Conservation (phyloP, 1,140 invertebrate species). For the Temnothorax nylanderi region DNA sequence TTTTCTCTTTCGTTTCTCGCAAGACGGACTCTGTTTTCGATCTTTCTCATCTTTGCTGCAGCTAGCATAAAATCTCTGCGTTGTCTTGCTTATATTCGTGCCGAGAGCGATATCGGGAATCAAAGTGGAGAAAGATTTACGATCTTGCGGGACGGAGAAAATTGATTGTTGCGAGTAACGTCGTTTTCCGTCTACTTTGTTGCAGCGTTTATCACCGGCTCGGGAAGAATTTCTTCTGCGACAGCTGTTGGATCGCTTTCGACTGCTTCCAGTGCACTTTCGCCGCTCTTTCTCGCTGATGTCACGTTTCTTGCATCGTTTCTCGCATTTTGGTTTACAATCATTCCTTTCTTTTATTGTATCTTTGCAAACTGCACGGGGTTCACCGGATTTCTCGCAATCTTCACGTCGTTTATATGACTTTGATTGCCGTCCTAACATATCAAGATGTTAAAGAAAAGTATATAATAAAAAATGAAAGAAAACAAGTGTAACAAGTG, state of each 20-base stretch:
- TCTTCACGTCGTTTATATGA: background rate
- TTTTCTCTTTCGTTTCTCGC: background rate
- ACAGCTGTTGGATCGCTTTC: background rate
- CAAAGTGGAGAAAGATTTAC: background rate
- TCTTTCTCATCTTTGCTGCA: background rate
- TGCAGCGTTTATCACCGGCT: background rate
- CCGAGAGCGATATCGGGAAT: background rate
- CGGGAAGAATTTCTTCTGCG: background rate
- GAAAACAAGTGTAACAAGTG: background rate
- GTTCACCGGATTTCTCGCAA: background rate
- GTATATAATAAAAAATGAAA: background rate
- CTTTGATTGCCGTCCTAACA: background rate
- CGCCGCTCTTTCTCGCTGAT: background rate
- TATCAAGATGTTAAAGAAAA: background rate
- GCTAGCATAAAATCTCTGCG: background rate
- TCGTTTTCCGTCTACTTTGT: background rate
- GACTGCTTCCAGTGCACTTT: background rate
- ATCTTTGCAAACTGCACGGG: background rate
- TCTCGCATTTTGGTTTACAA: background rate
- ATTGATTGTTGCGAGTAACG: slow-evolving; percentile 11
- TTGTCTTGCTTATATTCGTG: background rate
- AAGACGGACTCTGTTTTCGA: background rate
- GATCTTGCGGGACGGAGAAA: background rate
- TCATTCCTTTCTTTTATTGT: background rate
- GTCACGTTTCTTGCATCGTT: background rate